phyloP scores from a whole-genome alignment of 2,797 vertebrate genomes.

The Eurystomus glaucurus region DNA sequence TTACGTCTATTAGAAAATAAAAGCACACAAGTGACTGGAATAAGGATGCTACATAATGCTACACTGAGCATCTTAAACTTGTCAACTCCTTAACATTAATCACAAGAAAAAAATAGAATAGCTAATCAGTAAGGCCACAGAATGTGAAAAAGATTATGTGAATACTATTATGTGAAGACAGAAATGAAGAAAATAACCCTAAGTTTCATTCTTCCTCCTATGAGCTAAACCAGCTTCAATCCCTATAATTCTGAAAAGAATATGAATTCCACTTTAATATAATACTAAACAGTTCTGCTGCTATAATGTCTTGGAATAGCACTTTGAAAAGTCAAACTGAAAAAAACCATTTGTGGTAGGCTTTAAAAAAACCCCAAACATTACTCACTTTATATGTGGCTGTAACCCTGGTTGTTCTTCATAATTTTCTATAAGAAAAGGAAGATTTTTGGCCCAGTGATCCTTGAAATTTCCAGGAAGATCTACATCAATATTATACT shows the following conservation, averaged over 20 bases:
- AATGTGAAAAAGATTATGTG: not conserved
- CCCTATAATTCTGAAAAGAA: not conserved
- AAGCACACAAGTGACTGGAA: not conserved
- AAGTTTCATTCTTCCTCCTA: not conserved
- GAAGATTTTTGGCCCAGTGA: constrained; percentile 97
- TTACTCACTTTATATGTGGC: constrained; percentile 94
- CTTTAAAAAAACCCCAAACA: not conserved
- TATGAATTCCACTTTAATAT: not conserved
- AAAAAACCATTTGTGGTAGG: not conserved
- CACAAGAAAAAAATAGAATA: not conserved
- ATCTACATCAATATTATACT: constrained; percentile 94
- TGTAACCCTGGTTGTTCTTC: constrained; percentile 97
- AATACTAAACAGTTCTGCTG: not conserved
- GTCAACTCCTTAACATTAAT: not conserved
- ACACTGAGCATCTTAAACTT: not conserved
- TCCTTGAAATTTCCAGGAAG: constrained; percentile 97
- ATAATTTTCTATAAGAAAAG: constrained; percentile 96
- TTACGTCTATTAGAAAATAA: not conserved
- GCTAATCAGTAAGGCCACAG: not conserved
- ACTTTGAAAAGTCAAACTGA: not conserved
- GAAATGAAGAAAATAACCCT: not conserved
- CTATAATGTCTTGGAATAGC: not conserved
- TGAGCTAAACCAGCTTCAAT: not conserved
- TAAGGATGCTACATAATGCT: rapidly evolving
- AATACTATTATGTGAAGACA: not conserved